phyloP scores from a whole-genome alignment of 2,888 invertebrate genomes.

The Apantesis nais region DNA sequence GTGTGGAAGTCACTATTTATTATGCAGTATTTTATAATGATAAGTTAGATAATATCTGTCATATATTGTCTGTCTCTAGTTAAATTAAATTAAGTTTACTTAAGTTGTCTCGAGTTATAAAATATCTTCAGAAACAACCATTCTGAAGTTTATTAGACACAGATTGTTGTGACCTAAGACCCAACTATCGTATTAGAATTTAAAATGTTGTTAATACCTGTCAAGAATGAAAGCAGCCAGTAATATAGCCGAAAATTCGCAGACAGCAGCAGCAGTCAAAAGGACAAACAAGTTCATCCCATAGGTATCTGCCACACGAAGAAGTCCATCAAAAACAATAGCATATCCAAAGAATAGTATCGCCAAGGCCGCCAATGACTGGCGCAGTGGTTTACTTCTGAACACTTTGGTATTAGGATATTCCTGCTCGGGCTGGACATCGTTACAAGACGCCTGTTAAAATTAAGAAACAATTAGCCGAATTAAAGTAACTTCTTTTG shows the following conservation, averaged over 20 bases:
- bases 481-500: too few species aligned
- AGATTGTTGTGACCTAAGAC: too few species aligned
- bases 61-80: too few species aligned
- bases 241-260: constrained; percentile 59
- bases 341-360: constrained; percentile 54
- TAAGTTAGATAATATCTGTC: too few species aligned
- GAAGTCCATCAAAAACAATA: constrained; percentile 63
- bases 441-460: constrained; percentile 10
- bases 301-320: constrained; percentile 66
- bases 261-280: constrained; percentile 61
- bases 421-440: not conserved
- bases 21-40: too few species aligned
- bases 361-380: constrained; percentile 25
- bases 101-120: too few species aligned
- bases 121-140: too few species aligned
- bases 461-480: not conserved
- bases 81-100: too few species aligned
- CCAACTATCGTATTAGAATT: too few species aligned
- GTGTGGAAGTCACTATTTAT: too few species aligned
- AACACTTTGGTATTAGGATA: not conserved
- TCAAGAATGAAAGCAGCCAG: constrained; percentile 22
- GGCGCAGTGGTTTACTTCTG: not conserved
- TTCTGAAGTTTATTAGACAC: too few species aligned
- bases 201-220: constrained; percentile 10
- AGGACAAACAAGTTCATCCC: constrained; percentile 68